phyloP scores from a whole-genome alignment of 2,888 invertebrate species.

The Nomada hirtipes region DNA sequence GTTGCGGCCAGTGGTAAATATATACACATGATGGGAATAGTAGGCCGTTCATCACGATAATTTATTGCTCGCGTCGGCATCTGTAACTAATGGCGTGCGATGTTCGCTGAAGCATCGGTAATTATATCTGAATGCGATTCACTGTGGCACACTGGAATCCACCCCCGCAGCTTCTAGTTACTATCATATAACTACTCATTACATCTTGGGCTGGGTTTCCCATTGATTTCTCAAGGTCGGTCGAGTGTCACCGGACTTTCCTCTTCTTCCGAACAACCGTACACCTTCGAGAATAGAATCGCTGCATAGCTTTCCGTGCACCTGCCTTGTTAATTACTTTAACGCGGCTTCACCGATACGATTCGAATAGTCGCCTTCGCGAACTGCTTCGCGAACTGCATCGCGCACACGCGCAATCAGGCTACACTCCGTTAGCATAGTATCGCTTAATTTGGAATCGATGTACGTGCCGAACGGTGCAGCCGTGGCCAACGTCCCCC shows the following conservation, averaged over 20 bases:
- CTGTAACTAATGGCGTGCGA: conserved; percentile 61
- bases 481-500: conserved; percentile 11
- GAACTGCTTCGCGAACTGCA: background rate
- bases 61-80: conserved; percentile 51
- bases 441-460: conserved; percentile 59
- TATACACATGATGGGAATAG: conserved; percentile 50
- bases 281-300: background rate
- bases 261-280: background rate
- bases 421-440: conserved; percentile 47
- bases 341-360: conserved; percentile 19
- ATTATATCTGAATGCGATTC: conserved; percentile 63
- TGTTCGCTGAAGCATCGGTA: conserved; percentile 55
- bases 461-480: conserved; percentile 45
- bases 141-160: conserved; percentile 16
- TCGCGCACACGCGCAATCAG: background rate
- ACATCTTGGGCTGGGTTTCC: conserved; percentile 8
- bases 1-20: background rate
- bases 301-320: conserved; percentile 10
- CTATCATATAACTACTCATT: too few relatives aligned
- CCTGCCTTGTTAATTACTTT: conserved; percentile 40
- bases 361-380: background rate
- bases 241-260: conserved; percentile 29
- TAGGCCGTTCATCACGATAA: conserved; percentile 57
- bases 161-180: conserved; percentile 13
- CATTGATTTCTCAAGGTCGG: conserved; percentile 48